phyloP scores from a whole-genome alignment of 2,888 invertebrate species.

The Spialia ferax region DNA sequence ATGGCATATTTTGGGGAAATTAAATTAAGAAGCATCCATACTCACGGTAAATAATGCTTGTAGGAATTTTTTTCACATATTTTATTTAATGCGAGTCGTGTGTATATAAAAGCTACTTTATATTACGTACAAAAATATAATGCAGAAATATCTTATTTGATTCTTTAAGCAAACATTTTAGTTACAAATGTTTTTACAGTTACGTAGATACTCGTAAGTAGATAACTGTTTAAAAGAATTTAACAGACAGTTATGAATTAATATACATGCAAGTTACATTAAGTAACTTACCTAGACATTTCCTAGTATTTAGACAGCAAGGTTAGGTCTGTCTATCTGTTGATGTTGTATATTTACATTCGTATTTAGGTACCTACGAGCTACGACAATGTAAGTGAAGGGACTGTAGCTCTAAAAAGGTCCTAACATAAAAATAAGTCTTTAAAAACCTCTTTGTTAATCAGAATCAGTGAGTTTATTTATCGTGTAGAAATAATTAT shows the following conservation, averaged over 20 bases:
- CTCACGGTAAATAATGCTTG: not conserved
- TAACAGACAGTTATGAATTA: conserved; percentile 24
- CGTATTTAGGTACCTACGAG: not conserved
- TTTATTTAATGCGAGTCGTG: no score
- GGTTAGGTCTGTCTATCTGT: conserved; percentile 50
- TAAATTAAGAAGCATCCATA: no score
- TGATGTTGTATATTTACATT: conserved; percentile 43
- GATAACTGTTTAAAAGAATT: conserved; percentile 13
- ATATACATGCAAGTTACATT: conserved; percentile 19
- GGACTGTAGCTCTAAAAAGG: conserved; percentile 29
- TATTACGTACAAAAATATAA: no score
- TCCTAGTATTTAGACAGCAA: conserved; percentile 49
- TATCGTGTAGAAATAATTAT: no score
- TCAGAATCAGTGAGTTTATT: no score
- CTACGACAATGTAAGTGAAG: conserved; percentile 33
- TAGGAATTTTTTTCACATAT: no score
- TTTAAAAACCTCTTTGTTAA: not conserved
- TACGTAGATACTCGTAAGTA: not conserved
- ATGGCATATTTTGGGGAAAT: no score
- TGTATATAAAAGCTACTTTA: no score
- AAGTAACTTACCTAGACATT: conserved; percentile 45
- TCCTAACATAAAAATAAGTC: not conserved
- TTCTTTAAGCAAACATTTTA: no score
- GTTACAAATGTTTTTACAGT: no score
- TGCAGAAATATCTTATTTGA: no score